Conservation (phyloP, 1,140 invertebrate species). For the Whitmania pigra region DNA sequence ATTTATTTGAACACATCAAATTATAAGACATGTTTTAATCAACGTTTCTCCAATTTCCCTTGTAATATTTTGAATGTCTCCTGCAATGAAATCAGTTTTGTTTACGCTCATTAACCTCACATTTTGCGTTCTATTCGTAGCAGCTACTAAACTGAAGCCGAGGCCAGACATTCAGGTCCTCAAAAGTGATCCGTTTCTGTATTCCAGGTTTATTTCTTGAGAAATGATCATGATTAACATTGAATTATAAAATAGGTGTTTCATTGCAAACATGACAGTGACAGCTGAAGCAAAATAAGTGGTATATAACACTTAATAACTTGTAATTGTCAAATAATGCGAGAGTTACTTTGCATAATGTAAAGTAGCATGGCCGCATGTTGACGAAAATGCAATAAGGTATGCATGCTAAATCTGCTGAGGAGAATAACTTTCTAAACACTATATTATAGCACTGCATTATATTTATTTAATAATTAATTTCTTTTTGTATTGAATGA, state of each 20-base stretch:
- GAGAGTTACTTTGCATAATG: not conserved
- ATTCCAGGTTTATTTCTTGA: constrained; percentile 33
- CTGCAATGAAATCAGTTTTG: too few species aligned
- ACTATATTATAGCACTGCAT: not conserved
- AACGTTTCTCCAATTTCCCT: too few species aligned
- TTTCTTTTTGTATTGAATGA: not conserved
- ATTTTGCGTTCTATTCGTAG: not conserved
- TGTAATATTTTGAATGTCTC: too few species aligned
- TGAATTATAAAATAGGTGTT: not conserved
- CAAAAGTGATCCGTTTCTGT: constrained; percentile 45
- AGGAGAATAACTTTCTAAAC: not conserved
- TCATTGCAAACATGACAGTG: not conserved
- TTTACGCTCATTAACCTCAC: too few species aligned
- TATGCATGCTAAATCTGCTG: too few species aligned
- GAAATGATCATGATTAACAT: not conserved
- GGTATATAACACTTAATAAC: not conserved
- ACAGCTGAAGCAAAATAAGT: not conserved
- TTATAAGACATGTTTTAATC: too few species aligned
- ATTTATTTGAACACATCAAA: too few species aligned
- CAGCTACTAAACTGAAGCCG: not conserved
- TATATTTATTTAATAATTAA: not conserved
- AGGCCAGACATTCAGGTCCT: constrained; percentile 33
- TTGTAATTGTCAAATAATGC: not conserved
- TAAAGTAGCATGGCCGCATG: not conserved
- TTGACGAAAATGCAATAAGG: too few species aligned